Evolutionary conservation across 1,140 invertebrate genomes (phyloP).

Genomic region (Ostrea edulis): DNA sequence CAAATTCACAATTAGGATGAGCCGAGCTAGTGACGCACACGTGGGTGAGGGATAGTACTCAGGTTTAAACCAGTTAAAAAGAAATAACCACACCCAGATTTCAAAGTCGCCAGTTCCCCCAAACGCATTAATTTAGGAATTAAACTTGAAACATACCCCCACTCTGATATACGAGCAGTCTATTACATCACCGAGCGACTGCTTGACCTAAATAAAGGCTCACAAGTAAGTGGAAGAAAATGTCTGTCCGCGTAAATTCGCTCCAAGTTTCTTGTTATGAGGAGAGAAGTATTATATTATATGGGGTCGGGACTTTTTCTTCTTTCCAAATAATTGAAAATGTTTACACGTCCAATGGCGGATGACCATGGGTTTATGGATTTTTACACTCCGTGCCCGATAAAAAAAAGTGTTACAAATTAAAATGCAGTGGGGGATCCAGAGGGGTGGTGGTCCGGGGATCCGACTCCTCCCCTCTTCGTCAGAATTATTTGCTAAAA

Average conservation of each 20-base stretch:
- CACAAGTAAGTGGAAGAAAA: background rate
- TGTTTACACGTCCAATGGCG: slow-evolving; percentile 5
- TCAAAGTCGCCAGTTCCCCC: background rate
- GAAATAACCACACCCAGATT: background rate
- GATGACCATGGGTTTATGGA: background rate
- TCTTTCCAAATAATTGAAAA: background rate
- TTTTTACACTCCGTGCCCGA: background rate
- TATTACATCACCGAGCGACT: background rate
- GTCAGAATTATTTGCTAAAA: no score
- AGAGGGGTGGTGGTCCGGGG: no score
- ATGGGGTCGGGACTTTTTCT: no score
- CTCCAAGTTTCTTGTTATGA: background rate
- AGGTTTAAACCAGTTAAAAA: no score
- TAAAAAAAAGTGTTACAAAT: background rate
- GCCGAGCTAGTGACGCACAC: background rate
- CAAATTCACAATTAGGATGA: background rate
- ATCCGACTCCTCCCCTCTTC: no score
- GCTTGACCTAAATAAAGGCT: background rate
- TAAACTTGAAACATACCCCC: background rate
- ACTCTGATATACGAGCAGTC: background rate
- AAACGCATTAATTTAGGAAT: background rate
- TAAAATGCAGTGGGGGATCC: no score
- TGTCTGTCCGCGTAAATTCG: background rate
- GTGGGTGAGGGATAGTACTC: background rate
- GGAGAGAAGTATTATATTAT: background rate